These are phyloP conservation scores for Globia sparganii DNA, from an alignment of 2,888 invertebrate genomes.

Conservation along the genomic window DNA sequence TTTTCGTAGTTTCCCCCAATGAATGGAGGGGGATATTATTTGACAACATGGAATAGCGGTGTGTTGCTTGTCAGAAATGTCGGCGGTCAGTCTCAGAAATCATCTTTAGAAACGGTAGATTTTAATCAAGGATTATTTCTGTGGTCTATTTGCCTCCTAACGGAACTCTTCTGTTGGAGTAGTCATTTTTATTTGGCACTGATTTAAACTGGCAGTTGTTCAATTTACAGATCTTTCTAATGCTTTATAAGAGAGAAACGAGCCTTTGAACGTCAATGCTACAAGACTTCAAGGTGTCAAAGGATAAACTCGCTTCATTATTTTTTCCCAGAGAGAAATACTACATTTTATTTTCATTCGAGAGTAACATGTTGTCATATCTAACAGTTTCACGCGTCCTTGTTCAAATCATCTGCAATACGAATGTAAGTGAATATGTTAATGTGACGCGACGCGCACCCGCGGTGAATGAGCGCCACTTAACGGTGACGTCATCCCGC, in stretches of 20 bases:
- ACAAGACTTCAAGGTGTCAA: not conserved
- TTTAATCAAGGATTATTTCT: too few relatives aligned
- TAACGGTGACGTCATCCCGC: slow-evolving; percentile 23
- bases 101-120: too few relatives aligned
- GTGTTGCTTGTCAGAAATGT: too few relatives aligned
- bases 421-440: slow-evolving; percentile 28
- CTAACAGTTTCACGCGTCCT: not conserved
- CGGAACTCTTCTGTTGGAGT: too few relatives aligned
- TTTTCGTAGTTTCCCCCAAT: too few relatives aligned
- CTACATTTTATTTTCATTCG: not conserved
- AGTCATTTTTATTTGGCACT: too few relatives aligned
- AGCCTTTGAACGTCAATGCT: not conserved
- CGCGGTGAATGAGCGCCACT: slow-evolving; percentile 8
- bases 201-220: too few relatives aligned
- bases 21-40: too few relatives aligned
- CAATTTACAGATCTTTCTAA: not conserved
- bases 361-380: not conserved
- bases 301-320: not conserved
- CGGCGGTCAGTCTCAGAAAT: too few relatives aligned
- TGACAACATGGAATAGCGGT: too few relatives aligned
- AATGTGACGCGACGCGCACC: slow-evolving; percentile 12
- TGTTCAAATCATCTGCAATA: not conserved
- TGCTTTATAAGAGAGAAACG: not conserved
- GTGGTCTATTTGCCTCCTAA: too few relatives aligned
- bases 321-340: not conserved